Conservation (phyloP, 2,797 vertebrate genomes). For the Myoxocephalus aenaeus region DNA sequence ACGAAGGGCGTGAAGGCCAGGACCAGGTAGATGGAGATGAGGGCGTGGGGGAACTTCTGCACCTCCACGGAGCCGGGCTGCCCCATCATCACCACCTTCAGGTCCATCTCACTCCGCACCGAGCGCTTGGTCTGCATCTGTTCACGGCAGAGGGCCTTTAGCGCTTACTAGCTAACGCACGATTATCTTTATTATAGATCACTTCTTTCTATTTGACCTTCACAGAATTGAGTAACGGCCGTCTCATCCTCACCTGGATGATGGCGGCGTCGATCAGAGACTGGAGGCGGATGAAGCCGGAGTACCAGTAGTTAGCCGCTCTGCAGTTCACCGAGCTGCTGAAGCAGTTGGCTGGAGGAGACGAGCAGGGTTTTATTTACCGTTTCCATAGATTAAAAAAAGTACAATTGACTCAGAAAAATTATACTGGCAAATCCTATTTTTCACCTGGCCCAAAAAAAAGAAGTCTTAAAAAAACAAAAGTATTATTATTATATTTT, state of each 20-base stretch:
- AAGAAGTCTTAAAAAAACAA: too few species aligned
- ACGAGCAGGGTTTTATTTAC: background rate
- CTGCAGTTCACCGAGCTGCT: slow-evolving; percentile 85
- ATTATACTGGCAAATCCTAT: too few species aligned
- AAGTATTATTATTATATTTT: too few species aligned
- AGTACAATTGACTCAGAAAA: too few species aligned
- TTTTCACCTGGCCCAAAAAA: too few species aligned
- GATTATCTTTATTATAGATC: background rate
- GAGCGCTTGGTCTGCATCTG: slow-evolving; percentile 93
- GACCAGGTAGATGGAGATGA: slow-evolving; percentile 96
- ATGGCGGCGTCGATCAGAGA: slow-evolving; percentile 93
- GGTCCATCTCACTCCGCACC: slow-evolving; percentile 86
- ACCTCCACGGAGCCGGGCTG: slow-evolving; percentile 92
- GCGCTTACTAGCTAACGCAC: too few species aligned
- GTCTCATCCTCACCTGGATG: slow-evolving; percentile 91
- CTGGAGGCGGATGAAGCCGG: slow-evolving; percentile 91
- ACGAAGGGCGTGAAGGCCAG: slow-evolving; percentile 97
- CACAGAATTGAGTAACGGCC: too few species aligned
- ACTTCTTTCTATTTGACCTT: background rate
- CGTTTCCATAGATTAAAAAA: too few species aligned
- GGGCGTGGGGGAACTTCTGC: slow-evolving; percentile 92
- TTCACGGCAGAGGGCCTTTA: background rate
- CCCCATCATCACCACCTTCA: slow-evolving; percentile 92
- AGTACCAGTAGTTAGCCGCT: slow-evolving; percentile 91
- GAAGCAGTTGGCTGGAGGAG: slow-evolving; percentile 85